Base-by-base conservation (phyloP, 2,888 invertebrate genomes). In the Meliscaeva auricollis region DNA sequence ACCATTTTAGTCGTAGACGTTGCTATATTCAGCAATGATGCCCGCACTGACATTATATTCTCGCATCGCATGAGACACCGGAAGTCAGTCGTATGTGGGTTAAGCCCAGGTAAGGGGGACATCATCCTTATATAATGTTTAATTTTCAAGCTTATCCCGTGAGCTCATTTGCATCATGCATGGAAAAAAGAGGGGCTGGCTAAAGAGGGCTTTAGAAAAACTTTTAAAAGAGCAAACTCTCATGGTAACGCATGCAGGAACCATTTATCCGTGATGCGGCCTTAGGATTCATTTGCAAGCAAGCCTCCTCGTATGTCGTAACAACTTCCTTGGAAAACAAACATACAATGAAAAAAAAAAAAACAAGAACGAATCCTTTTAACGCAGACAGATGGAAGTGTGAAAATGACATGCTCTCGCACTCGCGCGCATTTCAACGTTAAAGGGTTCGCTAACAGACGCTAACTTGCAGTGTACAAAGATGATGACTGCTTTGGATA, bases 361-460 rank as follows among this genome's bases (percentile, higher is more conserved):
- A 22, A 52, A 22, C 13, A 9, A 54, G 30, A 54, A 9, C 1
- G 46, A 64, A 32, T 35, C 26, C 54, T 58, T 64, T 46, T 15
- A 2, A 64, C 68, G 68, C 60, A 73, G 73, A 73, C 41, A 68
- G 77, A 62, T 69, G 82, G 62, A 83, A 78, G 78, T 73, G 82
- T 78, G 78, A 83, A 78, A 78, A 83, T 77, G 82, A 73, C 77
- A 73, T 78, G 73, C 76, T 76, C 26, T 58, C 32, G 73, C 76
- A 72, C 26, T 58, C 32, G 32, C 58, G 81, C 52, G 69, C 62
- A 50, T 48, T 73, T 72, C 77, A 77, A 20, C 64, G 46, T n/a
- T 48, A 30, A 64, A 72, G 54, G 38, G 50, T 68, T 68, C 46
- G 56, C 82, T 50, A 73, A 83, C 73, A 83, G 60, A 77, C 38